Evolutionary conservation across 2,797 vertebrate genomes (phyloP).

Genomic region (Leptatherina wallacei): DNA sequence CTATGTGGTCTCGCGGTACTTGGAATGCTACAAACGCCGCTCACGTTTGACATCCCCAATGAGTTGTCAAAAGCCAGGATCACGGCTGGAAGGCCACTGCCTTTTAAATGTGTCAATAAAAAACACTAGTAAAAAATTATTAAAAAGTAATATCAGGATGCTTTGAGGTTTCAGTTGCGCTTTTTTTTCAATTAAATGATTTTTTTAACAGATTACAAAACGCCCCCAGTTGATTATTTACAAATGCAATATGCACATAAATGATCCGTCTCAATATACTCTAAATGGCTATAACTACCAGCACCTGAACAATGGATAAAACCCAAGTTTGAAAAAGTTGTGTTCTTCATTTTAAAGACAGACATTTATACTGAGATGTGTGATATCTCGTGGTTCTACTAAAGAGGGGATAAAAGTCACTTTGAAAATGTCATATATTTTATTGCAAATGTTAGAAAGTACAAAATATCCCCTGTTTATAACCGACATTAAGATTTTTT

Average conservation of each 20-base stretch:
- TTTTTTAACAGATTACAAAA: not conserved
- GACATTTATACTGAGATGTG: not conserved
- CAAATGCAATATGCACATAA: not conserved
- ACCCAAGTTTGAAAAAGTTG: not conserved
- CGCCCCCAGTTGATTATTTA: not conserved
- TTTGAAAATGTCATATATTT: not conserved
- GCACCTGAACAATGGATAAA: not conserved
- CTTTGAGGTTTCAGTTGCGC: not conserved
- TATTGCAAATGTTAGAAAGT: not conserved
- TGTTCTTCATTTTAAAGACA: not conserved
- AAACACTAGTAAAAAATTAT: not conserved
- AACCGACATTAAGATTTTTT: not conserved
- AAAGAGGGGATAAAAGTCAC: not conserved
- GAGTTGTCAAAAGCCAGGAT: slow-evolving; percentile 30
- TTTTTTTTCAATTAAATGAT: not conserved
- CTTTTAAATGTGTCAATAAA: not conserved
- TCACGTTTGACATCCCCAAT: slow-evolving; percentile 25
- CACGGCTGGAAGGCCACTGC: not conserved
- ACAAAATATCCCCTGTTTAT: not conserved
- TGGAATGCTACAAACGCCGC: slow-evolving; percentile 14
- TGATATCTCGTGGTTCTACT: not conserved
- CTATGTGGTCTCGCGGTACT: slow-evolving; percentile 69
- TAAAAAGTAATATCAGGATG: not conserved
- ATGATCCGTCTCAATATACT: not conserved
- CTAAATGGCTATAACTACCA: not conserved